phyloP scores from a whole-genome alignment of 2,113 vertebrate genomes.

The Ptilonorhynchus violaceus region DNA sequence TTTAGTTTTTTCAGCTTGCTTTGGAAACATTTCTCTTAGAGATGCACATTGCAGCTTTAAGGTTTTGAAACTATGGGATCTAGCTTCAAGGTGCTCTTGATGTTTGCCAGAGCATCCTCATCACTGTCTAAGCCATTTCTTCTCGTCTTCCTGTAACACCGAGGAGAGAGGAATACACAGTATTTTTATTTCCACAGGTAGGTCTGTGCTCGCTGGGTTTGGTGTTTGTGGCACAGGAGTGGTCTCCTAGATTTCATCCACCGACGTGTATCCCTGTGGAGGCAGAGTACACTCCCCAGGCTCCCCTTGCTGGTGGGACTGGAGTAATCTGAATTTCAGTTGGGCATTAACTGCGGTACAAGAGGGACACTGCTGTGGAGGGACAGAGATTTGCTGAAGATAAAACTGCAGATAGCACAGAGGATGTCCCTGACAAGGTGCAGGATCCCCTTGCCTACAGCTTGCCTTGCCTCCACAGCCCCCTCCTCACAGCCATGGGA shows the following conservation, averaged over 20 bases:
- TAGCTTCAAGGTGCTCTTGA: not conserved
- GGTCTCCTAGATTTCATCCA: not conserved
- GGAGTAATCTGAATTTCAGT: slow-evolving; percentile 46
- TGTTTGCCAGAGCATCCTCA: not conserved
- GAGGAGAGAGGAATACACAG: not conserved
- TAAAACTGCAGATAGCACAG: not conserved
- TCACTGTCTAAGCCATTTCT: not conserved
- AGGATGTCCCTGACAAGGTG: not conserved
- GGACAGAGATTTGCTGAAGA: slow-evolving; percentile 38
- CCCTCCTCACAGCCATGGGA: not conserved
- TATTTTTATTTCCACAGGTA: not conserved
- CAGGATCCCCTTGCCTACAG: not conserved
- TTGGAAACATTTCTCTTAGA: not conserved
- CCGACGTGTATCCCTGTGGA: not conserved
- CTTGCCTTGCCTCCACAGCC: not conserved
- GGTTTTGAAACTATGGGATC: not conserved
- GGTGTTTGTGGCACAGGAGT: not conserved
- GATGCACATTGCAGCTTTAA: not conserved
- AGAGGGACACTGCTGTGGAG: not conserved
- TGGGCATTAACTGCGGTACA: not conserved
- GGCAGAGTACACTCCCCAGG: not conserved
- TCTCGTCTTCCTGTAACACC: not conserved
- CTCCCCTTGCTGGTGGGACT: not conserved
- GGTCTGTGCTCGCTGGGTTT: not conserved
- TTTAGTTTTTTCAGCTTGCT: not conserved